Conservation (phyloP, 2,797 vertebrate species). For the Chelidonichthys spinosus region DNA sequence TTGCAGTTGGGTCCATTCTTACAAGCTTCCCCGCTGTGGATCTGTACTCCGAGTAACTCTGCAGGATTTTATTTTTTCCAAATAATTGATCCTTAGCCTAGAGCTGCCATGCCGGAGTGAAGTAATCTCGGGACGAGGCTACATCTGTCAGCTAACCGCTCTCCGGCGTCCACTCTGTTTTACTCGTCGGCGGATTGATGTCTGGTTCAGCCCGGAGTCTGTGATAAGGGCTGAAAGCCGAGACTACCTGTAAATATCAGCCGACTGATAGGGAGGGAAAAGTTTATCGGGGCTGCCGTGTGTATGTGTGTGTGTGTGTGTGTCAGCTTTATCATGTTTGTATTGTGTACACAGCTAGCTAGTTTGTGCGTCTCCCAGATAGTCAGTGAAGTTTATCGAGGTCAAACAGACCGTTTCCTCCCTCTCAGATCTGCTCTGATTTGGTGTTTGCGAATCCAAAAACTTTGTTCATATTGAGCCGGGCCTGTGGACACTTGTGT, state of each 20-base stretch:
- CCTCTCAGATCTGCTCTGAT: slow-evolving; percentile 38
- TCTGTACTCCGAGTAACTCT: neutral
- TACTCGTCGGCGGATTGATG: slow-evolving; percentile 42
- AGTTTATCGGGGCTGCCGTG: slow-evolving; percentile 48
- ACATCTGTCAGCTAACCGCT: neutral
- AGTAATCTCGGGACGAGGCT: neutral
- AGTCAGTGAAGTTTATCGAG: slow-evolving; percentile 43
- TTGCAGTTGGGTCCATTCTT: slow-evolving; percentile 13
- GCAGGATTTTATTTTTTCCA: slow-evolving; percentile 9
- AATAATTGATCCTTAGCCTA: slow-evolving; percentile 5
- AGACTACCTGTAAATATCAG: slow-evolving; percentile 66
- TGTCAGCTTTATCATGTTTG: slow-evolving; percentile 35
- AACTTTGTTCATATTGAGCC: slow-evolving; percentile 26
- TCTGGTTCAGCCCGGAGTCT: slow-evolving; percentile 36
- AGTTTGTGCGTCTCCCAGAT: slow-evolving; percentile 16
- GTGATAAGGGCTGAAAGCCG: slow-evolving; percentile 58
- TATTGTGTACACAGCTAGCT: slow-evolving; percentile 6
- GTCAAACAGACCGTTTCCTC: slow-evolving; percentile 47
- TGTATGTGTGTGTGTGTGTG: slow-evolving; percentile 20
- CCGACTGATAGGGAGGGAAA: slow-evolving; percentile 50
- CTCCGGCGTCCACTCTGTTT: slow-evolving; percentile 13
- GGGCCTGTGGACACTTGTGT: neutral
- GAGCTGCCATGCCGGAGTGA: neutral
- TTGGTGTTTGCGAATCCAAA: slow-evolving; percentile 17
- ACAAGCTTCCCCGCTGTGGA: neutral